These are phyloP conservation scores for Listronotus bonariensis DNA, from an alignment of 1,140 invertebrate species.

Conservation along the genomic window DNA sequence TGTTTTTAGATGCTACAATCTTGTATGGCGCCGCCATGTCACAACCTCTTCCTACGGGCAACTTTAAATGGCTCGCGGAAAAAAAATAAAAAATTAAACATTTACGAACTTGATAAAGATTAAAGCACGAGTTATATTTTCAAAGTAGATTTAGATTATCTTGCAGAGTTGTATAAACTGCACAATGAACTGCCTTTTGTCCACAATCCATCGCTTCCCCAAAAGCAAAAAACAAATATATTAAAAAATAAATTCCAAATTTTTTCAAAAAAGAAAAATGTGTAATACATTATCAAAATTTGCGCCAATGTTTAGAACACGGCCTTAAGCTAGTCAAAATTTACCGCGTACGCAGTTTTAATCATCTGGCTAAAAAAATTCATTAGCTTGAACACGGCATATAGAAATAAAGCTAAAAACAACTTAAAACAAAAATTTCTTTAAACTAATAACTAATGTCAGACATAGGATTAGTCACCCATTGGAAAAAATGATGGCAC, in stretches of 20 bases:
- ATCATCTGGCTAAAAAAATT: conserved; percentile 53
- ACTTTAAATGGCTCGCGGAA: no score
- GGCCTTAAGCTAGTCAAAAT: conserved; percentile 52
- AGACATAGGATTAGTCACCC: conserved; percentile 48
- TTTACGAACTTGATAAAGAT: conserved; percentile 48
- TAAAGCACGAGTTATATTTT: conserved; percentile 58
- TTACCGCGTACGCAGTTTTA: conserved; percentile 41
- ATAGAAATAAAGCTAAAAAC: conserved; percentile 46
- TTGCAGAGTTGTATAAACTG: conserved; percentile 46
- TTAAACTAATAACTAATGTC: conserved; percentile 58
- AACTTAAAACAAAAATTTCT: conserved; percentile 57
- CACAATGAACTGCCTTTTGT: conserved; percentile 56
- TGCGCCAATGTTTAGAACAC: conserved; percentile 47
- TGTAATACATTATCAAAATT: conserved; percentile 54
- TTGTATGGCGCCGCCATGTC: conserved; percentile 61
- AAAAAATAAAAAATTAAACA: conserved; percentile 45
- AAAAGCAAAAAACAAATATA: conserved; percentile 39
- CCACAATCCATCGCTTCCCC: conserved; percentile 44
- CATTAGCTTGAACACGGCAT: conserved; percentile 53
- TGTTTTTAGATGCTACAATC: conserved; percentile 51
- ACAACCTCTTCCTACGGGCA: conserved; percentile 51
- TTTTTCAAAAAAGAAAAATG: conserved; percentile 51
- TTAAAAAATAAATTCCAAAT: conserved; percentile 54
- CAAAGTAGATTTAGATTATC: conserved; percentile 55
- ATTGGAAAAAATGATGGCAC: conserved; percentile 33